Base-by-base conservation (phyloP, 2,888 invertebrate species). In the Parasteatoda lunata region DNA sequence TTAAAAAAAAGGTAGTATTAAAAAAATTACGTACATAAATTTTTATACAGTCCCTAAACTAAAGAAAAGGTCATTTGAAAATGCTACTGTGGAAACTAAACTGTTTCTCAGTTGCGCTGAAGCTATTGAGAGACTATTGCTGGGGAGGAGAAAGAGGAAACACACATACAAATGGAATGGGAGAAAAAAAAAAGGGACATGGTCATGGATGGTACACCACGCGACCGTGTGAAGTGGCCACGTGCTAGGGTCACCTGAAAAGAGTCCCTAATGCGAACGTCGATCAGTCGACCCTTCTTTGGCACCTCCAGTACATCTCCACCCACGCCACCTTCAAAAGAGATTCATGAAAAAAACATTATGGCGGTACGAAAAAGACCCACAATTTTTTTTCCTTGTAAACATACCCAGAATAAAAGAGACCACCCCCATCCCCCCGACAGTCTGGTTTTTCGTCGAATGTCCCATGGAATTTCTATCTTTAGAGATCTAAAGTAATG, bases 201-300 rank as follows among this genome's bases (percentile, higher is more conserved):
- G 48, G 59, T 7, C 45, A 9, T 54, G 52, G 65, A 72, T 59
- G 64, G 45, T n/a, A 6, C n/a, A n/a, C 75, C 69, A 69, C 79
- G 84, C 79, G 81, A 81, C 78, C 83, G 88, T 88, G 88, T 88
- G 88, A 88, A 88, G 83, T 54, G 49, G 76, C 52, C 88, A 88
- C 88, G 76, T 88, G 88, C 66, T 5, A n/a, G 83, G 88, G 83
- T 81, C 88, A 88, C 88, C 88, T 88, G 88, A 87, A 88, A 88
- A 88, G 88, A 69, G 88, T 88, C 87, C 87, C 76, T 88, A 88
- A 88, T 88, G 88, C 76, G 83, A 83, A 88, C 78, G 88, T 88
- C 88, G 88, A 88, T 88, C 88, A 88, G 64, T 72, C 77, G 82
- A 87, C 87, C 77, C 68, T 81, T 81, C 77, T 75, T 54, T 68